A percentile compares a stretch with the other conserved stretches of the same genome.
These are phyloP conservation scores for Dendrolimus kikuchii DNA, from an alignment of 1,140 invertebrate genomes.

Conservation along the genomic window DNA sequence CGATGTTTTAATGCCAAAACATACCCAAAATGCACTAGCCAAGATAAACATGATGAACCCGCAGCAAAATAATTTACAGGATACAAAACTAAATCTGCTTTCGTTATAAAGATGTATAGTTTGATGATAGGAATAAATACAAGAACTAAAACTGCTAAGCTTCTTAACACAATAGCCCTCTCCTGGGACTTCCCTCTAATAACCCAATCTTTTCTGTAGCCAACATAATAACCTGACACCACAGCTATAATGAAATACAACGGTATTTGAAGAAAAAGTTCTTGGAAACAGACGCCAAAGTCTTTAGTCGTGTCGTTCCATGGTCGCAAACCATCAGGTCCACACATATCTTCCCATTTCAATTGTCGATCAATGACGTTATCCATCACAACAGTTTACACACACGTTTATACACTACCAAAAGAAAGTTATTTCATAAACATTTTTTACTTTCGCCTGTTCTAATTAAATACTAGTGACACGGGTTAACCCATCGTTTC, in stretches of 20 bases:
- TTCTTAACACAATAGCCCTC: conserved; percentile 75
- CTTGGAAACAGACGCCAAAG: conserved; percentile 86
- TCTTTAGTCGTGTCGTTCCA: conserved; percentile 79
- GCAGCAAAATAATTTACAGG: conserved; percentile 81
- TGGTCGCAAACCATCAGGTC: conserved; percentile 75
- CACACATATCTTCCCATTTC: conserved; percentile 84
- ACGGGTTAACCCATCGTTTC: no score
- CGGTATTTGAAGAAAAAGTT: conserved; percentile 82
- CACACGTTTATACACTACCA: no score
- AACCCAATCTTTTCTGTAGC: conserved; percentile 74
- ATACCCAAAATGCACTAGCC: conserved; percentile 86
- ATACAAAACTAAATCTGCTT: conserved; percentile 54
- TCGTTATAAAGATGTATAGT: conserved; percentile 74
- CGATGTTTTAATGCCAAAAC: conserved; percentile 78
- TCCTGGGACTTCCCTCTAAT: conserved; percentile 74
- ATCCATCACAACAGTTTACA: conserved; percentile 14
- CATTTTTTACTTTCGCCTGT: no score
- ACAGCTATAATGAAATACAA: conserved; percentile 79
- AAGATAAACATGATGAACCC: conserved; percentile 79
- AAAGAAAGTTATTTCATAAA: no score
- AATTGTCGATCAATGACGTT: conserved; percentile 49
- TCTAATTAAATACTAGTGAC: no score
- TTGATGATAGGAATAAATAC: conserved; percentile 77
- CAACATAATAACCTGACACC: conserved; percentile 84
- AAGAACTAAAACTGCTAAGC: conserved; percentile 75